Evolutionary conservation across 2,113 vertebrate species (phyloP).

Genomic region (Pavo muticus): DNA sequence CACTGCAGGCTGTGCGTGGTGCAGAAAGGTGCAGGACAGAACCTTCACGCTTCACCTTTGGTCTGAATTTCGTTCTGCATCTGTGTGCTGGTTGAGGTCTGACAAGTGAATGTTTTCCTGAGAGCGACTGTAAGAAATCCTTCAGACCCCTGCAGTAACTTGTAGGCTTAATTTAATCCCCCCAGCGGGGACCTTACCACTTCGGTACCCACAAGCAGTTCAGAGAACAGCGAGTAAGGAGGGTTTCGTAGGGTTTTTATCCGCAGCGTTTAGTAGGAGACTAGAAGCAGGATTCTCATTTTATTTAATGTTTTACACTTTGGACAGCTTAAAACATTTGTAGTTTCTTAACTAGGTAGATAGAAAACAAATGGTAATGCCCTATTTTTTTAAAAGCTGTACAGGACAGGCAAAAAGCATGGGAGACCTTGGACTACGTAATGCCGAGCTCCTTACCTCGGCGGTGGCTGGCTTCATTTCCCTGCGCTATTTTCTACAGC

Average conservation of each 20-base stretch:
- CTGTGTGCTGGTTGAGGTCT: neutral
- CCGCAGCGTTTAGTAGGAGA: slow-evolving; percentile 67
- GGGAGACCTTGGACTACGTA: neutral
- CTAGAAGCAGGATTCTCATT: slow-evolving; percentile 47
- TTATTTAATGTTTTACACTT: slow-evolving; percentile 58
- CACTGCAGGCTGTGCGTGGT: neutral
- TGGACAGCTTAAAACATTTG: slow-evolving; percentile 36
- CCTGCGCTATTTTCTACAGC: neutral
- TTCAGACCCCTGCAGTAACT: neutral
- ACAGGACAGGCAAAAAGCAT: slow-evolving; percentile 46
- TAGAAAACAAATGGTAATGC: slow-evolving; percentile 48
- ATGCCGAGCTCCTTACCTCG: neutral
- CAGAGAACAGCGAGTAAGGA: neutral
- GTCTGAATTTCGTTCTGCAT: neutral
- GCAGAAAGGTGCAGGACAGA: neutral
- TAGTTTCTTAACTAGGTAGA: slow-evolving; percentile 64
- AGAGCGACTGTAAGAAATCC: neutral
- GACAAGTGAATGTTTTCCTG: slow-evolving; percentile 53
- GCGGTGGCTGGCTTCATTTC: slow-evolving; percentile 22
- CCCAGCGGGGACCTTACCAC: slow-evolving; percentile 29
- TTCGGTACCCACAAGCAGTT: slow-evolving; percentile 2
- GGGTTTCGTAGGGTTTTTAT: slow-evolving; percentile 23
- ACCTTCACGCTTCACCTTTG: neutral
- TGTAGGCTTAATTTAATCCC: slow-evolving; percentile 33
- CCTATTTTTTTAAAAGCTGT: slow-evolving; percentile 72